Evolutionary conservation across 2,797 vertebrate species (phyloP).

Genomic region (Platalea minor): DNA sequence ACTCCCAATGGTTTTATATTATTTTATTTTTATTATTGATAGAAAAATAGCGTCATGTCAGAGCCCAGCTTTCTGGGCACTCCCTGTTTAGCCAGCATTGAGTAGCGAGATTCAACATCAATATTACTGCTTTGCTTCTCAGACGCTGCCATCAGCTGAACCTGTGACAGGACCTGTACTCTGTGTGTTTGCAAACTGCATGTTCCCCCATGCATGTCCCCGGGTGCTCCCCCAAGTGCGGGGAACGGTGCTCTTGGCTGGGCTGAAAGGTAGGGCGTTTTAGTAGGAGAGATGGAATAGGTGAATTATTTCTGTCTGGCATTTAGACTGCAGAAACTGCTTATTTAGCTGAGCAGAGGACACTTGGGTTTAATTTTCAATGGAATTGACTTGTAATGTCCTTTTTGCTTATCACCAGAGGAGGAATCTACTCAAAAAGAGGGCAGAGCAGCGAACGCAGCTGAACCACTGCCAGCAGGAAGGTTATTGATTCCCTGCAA

Average conservation of each 20-base stretch:
- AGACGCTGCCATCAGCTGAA: background rate
- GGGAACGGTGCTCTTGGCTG: background rate
- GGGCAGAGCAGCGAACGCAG: background rate
- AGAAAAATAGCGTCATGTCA: background rate
- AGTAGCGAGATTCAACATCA: background rate
- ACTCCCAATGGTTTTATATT: background rate
- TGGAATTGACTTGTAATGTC: background rate
- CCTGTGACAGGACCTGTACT: background rate
- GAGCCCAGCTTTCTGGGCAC: background rate
- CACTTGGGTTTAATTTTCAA: background rate
- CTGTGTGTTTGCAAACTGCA: background rate
- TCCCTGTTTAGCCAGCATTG: background rate
- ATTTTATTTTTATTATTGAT: background rate
- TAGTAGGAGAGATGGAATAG: background rate
- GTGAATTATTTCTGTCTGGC: background rate
- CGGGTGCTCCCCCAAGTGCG: background rate
- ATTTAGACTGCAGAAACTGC: background rate
- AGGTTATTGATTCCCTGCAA: constrained; percentile 12
- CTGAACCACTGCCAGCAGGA: background rate
- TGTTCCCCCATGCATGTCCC: background rate
- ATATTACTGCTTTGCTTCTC: background rate
- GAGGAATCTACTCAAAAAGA: background rate
- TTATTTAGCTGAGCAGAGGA: background rate
- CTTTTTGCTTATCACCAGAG: background rate
- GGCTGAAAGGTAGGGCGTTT: background rate